Conservation (phyloP, 53 echinoderm and acorn worm genomes). For the Crossaster papposus region DNA sequence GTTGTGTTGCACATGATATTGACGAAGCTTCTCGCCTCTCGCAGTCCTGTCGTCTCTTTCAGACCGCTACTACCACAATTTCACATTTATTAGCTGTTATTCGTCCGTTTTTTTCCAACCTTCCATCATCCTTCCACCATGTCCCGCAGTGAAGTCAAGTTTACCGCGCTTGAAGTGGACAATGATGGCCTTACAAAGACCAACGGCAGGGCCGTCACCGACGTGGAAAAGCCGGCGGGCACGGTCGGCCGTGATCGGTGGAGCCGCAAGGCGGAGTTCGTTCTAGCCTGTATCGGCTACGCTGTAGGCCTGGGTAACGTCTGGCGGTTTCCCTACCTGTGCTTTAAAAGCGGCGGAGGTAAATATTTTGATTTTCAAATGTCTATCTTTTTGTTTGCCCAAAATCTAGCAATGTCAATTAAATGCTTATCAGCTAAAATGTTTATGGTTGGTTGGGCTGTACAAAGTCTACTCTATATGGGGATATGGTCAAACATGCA, state of each 20-base stretch:
- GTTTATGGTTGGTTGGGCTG: too few species aligned
- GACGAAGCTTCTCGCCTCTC: too few species aligned
- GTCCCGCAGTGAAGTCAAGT: conserved; percentile 44
- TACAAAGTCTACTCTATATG: too few species aligned
- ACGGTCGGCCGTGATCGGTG: conserved; percentile 24
- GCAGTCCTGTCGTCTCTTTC: too few species aligned
- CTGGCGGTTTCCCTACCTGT: conserved; percentile 63
- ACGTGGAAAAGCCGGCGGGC: background rate
- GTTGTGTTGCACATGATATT: too few species aligned
- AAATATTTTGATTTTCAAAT: background rate
- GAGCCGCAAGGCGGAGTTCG: conserved; percentile 62
- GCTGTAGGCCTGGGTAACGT: conserved; percentile 64
- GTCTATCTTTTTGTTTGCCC: background rate
- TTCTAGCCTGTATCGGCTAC: conserved; percentile 56
- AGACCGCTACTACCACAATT: too few species aligned
- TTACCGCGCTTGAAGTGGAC: conserved; percentile 23
- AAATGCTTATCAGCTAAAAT: too few species aligned
- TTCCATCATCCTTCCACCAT: conserved; percentile 3
- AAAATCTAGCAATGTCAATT: too few species aligned
- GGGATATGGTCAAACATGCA: too few species aligned
- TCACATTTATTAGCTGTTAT: background rate
- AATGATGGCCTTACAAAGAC: background rate
- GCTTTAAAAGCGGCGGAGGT: conserved; percentile 61
- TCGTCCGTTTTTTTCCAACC: background rate
- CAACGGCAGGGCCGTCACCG: background rate